Evolutionary conservation across 2,797 vertebrate species (phyloP), one percentile per base, ranked within the genome.

Genomic region (Antennarius maculatus): DNA sequence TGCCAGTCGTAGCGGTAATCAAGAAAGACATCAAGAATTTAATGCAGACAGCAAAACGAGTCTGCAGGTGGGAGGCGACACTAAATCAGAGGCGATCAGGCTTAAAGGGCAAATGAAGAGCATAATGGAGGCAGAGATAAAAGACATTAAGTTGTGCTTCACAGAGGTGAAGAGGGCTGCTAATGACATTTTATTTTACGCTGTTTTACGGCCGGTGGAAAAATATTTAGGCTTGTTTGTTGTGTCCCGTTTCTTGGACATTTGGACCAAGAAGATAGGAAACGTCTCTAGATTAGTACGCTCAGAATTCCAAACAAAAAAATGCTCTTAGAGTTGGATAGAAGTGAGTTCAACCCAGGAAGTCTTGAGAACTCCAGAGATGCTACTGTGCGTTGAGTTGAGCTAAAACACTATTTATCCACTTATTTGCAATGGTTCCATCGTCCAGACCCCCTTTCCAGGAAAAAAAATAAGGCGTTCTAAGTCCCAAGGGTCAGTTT

Each of bases 371-470:
- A 15, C 60, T 66, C 39, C 48, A 31, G 48, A 66, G 63, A 16
- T 14, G 47, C 51, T 43, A 47, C 61, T 63, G 54, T 45, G 49
- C 28, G 17, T 41, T 2, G 8, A 39, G 41, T 54, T 67, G 55
- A 77, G 47, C 47, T 51, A 50, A 41, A 16, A 57, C 12, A 37
- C 59, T 46, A 27, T 39, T 39, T 45, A 69, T 74, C 60, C 63
- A 29, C 39, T n/a, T 69, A 11, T 34, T 18, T 23, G n/a, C 46
- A 46, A 61, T 43, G 51, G 29, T 64, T 58, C 37, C 64, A 53
- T 16, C 42, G 11, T 47, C 49, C 43, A 14, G 41, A 1, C 23
- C 48, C 29, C 10, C 42, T 27, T 56, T 18, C 17, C 28, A 42
- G n/a, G 17, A 34, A 50, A 71, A 60, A 67, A 51, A 27, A 61